Base-by-base conservation (phyloP, 2,797 vertebrate species). In the Spinus pinus region DNA sequence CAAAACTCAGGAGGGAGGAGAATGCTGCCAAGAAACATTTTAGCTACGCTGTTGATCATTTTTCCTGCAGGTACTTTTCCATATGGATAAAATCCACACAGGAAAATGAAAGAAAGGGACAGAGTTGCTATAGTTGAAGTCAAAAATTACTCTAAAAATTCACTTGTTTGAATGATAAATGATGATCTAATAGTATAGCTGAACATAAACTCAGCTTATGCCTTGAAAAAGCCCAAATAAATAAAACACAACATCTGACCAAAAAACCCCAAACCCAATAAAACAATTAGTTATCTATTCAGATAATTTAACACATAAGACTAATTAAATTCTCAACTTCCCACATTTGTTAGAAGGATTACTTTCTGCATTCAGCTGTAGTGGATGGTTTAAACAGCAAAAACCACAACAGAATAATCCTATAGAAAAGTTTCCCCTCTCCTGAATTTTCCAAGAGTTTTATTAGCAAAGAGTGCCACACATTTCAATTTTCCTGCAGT, bases 1-100 rank as follows among this genome's bases (percentile, higher is more conserved):
- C 46, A 80, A 83, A 83, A 90, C 57, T 20, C 1, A 11, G 1
- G 60, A 33, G 46, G 17, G 19, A n/a, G 22, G 7, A 80, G 31
- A 90, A 93, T 33, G 35, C 31, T 79, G 82, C 75, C 79, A 89
- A 82, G 35, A 88, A 88, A 86, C 47, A 88, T 91, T 83, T 93
- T 39, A 90, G 33, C 18, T 37, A 89, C 0, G 1, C 33, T 86
- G n/a, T 21, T 82, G 28, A 75, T 54, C 0, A 41, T 46, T 93
- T 88, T 83, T 71, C 69, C 84, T 57, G 54, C 13, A 81, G 47
- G 14, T 58, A 54, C 24, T 20, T 81, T 67, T 60, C 35, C 35
- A 60, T 41, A 87, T 19, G 21, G 31, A 15, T 74, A 61, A 92
- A 33, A 74, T 22, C 16, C 33, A n/a, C 6, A 33, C 27, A 35